A percentile compares a stretch with the other conserved stretches of the same genome.
Conservation (phyloP, 1,140 invertebrate species). For the Ostrea edulis region DNA sequence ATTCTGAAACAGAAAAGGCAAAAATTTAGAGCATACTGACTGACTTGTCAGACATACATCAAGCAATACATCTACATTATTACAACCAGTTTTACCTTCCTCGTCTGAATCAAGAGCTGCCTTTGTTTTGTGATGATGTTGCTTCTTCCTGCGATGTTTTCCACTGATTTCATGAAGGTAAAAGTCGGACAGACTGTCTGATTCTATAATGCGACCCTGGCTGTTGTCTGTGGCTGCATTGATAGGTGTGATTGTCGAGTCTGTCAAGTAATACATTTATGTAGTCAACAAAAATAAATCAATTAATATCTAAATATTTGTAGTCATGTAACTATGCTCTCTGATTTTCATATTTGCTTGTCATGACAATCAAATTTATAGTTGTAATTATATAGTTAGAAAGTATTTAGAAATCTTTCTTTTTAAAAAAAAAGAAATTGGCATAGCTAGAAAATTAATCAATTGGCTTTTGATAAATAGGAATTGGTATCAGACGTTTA, state of each 20-base stretch:
- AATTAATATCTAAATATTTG: too few species aligned
- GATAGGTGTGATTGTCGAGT: slow-evolving; percentile 71
- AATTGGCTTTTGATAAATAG: too few species aligned
- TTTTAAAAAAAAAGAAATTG: too few species aligned
- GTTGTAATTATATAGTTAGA: too few species aligned
- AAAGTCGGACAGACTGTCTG: slow-evolving; percentile 68
- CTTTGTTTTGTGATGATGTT: slow-evolving; percentile 43
- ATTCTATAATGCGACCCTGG: slow-evolving; percentile 69
- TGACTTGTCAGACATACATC: not conserved
- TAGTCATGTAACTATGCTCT: too few species aligned
- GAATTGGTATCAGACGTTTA: too few species aligned
- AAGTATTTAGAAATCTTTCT: too few species aligned
- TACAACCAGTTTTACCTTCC: slow-evolving; percentile 39
- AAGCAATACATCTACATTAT: not conserved
- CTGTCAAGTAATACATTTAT: slow-evolving; percentile 53
- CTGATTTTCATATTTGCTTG: too few species aligned
- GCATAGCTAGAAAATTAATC: too few species aligned
- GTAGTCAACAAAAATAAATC: not conserved
- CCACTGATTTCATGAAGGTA: slow-evolving; percentile 54
- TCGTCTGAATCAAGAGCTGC: slow-evolving; percentile 30
- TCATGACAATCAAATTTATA: too few species aligned
- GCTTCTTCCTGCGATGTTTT: slow-evolving; percentile 41
- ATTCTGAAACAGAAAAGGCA: slow-evolving; percentile 23
- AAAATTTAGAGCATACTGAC: not conserved
- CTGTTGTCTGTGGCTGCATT: slow-evolving; percentile 60